phyloP scores from a whole-genome alignment of 2,113 vertebrate species.

The Canis aureus region DNA sequence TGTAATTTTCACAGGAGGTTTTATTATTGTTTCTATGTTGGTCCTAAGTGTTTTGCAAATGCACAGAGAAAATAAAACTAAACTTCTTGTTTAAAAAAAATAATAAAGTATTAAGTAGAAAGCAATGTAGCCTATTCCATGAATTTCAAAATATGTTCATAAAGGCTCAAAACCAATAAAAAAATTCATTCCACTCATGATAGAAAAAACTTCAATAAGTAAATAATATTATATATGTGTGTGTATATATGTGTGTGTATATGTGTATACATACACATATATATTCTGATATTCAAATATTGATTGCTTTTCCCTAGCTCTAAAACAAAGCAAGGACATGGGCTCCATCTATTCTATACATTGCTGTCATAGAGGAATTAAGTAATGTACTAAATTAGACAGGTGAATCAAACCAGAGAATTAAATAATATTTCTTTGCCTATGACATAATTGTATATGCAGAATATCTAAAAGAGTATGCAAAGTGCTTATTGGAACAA shows the following conservation, averaged over 20 bases:
- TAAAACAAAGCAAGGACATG: neutral
- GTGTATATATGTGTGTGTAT: neutral
- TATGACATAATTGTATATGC: neutral
- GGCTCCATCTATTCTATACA: neutral
- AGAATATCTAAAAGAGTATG: neutral
- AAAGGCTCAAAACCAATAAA: neutral
- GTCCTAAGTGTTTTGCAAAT: too few relatives aligned
- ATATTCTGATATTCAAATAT: neutral
- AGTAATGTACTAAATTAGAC: neutral
- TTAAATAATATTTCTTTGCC: neutral
- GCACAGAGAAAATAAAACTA: too few relatives aligned
- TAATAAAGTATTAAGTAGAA: neutral
- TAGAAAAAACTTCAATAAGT: neutral
- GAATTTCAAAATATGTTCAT: neutral
- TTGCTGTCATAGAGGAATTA: neutral
- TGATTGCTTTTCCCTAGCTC: neutral
- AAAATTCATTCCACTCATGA: neutral
- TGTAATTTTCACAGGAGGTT: too few relatives aligned
- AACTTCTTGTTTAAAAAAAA: too few relatives aligned
- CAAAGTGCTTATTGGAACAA: neutral
- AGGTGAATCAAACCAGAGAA: neutral
- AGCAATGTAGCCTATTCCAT: neutral
- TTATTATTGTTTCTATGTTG: too few relatives aligned
- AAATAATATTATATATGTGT: neutral
- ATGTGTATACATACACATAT: neutral